Percentiles rank a stretch among this genome's conserved stretches.
Conservation (phyloP, 2,888 invertebrate genomes). For the Malacosoma neustria region DNA sequence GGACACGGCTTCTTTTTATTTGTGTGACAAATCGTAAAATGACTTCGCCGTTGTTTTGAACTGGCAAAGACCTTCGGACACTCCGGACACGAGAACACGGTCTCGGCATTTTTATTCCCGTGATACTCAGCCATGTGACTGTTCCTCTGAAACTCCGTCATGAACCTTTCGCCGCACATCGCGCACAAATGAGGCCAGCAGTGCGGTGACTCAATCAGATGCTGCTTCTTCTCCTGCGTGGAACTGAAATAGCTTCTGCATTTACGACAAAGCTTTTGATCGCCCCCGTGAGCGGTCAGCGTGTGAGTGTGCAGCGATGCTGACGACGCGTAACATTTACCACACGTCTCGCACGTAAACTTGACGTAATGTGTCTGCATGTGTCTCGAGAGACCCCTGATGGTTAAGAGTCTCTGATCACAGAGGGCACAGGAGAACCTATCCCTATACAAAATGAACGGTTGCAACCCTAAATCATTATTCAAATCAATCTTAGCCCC, state of each 20-base stretch:
- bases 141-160: constrained; percentile 23
- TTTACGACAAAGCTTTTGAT: constrained; percentile 22
- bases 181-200: constrained; percentile 32
- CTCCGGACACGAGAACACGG: constrained; percentile 2
- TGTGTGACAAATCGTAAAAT: constrained; percentile 15
- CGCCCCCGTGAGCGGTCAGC: constrained; percentile 19
- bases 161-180: constrained; percentile 26
- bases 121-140: constrained; percentile 16
- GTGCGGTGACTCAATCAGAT: constrained; percentile 17
- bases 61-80: neutral
- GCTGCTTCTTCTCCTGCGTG: constrained; percentile 23
- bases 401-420: constrained; percentile 23
- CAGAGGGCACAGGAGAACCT: constrained; percentile 27
- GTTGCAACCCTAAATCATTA: constrained; percentile 27
- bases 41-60: neutral
- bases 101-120: neutral
- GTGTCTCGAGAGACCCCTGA: constrained; percentile 31
- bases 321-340: constrained; percentile 27
- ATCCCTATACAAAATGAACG: constrained; percentile 27
- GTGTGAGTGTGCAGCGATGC: constrained; percentile 24
- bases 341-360: constrained; percentile 34
- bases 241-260: constrained; percentile 27
- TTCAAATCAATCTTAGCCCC: constrained; percentile 20
- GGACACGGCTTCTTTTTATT: constrained; percentile 17
- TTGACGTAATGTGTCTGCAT: constrained; percentile 31